Evolutionary conservation across 2,113 vertebrate genomes (phyloP), one percentile per base, ranked within the genome.

Genomic region (Sapayoa aenigma): DNA sequence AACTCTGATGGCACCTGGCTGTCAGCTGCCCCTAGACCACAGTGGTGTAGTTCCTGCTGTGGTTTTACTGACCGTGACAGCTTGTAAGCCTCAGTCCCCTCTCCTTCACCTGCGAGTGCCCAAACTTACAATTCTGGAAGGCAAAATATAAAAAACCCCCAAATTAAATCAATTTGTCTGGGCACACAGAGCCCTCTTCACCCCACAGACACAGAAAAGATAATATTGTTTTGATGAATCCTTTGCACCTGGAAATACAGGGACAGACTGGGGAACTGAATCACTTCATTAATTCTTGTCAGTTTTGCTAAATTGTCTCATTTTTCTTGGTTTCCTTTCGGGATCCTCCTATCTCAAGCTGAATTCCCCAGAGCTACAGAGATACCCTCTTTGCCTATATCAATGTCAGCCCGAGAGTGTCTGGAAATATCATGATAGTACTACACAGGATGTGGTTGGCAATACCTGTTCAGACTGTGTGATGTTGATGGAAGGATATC

Each of bases 291-390:
- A 92, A 92, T 88, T 93, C 67, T 59, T 80, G 72, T 77, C 85
- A 88, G 55, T 85, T 93, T 85, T 93, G 50, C 75, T 90, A 76
- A 93, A 83, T 83, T 66, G 92, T 53, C 90, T 92, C n/a, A 82
- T 94, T 95, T 95, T 93, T 88, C 2, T 17, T 68, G 62, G 37
- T 73, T 92, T 92, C 41, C 44, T 87, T 65, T 90, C 58, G 37
- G 28, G n/a, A 90, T 76, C 16, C 37, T 84, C 37, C 39, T 71
- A 18, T 83, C 49, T 91, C 72, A 74, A 74, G 35, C 12, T 74
- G 74, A 93, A 88, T 90, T 90, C 39, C 35, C 76, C 50, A 80
- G 88, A 94, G 83, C 55, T 65, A 67, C 47, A 44, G 33, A 72
- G 44, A 72, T 72, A 66, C 5, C 25, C 20, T 82, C n/a, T 44